Evolutionary conservation across 2,888 invertebrate genomes (phyloP), one percentile per base, ranked within the genome.

Genomic region (Neria commutata): DNA sequence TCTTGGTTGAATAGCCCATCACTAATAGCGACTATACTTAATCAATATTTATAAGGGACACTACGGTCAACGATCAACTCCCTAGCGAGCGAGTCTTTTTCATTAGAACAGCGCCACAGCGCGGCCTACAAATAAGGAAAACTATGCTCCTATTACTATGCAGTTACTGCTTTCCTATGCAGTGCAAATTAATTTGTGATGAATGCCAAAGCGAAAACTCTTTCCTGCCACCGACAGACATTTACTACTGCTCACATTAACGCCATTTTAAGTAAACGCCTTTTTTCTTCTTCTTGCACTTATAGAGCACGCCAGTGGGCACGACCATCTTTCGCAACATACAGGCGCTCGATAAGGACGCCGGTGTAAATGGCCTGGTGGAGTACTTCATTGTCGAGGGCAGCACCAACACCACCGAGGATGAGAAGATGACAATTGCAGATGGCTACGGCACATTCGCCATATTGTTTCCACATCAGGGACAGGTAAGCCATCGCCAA

Each of bases 381-480:
- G 94, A 95, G 77, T 95, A 94, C 81, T 91, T 89, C 67, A 88
- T 94, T 64, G 86, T 91, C 61, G 89, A 90, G 69, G 89, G 91
- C 61, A 69, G 68, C 51, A 64, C 64, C 19, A 81, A 79, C 63
- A 67, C 71, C 40, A 83, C 81, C 14, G 83, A 84, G 60, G 83
- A 85, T 67, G 88, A 88, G 65, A 85, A 86, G 70, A 83, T 88
- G 68, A 87, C 85, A 58, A 86, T 87, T 48, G 88, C 87, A 64
- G 94, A 94, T 80, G 94, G 94, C 19, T 92, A 87, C 78, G 90
- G 91, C 42, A 89, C 87, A 77, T 95, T 95, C 83, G 86, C 90
- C 63, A 94, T 95, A 81, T 91, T 91, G 64, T 85, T 91, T 70
- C 94, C 94, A 14, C 94, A 94, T 82, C 93, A 93, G 82, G 94